phyloP scores from a whole-genome alignment of 2,888 invertebrate species.

The Stramonita haemastoma region DNA sequence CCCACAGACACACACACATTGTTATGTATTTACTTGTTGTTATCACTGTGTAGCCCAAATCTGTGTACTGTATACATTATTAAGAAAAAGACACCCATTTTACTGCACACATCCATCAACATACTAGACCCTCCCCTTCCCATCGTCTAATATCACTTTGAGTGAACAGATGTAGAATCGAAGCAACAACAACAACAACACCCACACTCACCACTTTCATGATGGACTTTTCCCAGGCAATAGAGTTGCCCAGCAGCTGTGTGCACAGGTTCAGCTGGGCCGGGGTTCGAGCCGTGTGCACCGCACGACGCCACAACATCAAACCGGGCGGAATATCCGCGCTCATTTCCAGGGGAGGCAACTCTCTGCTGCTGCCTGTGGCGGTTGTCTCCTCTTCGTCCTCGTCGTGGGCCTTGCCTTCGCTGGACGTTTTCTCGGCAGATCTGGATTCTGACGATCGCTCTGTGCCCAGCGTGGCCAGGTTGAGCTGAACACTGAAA shows the following conservation, averaged over 20 bases:
- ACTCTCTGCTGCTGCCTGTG: constrained; percentile 50
- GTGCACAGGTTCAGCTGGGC: constrained; percentile 94
- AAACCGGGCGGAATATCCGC: constrained; percentile 84
- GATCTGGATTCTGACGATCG: constrained; percentile 16
- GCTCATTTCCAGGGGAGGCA: constrained; percentile 48
- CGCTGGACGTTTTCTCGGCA: background rate
- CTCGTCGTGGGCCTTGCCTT: background rate
- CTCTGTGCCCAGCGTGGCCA: constrained; percentile 59
- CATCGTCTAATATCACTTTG: too few relatives aligned
- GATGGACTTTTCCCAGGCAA: constrained; percentile 99
- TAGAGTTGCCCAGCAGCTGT: constrained; percentile 90
- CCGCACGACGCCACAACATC: constrained; percentile 90
- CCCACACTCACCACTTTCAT: constrained; percentile 99
- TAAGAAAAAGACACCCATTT: too few relatives aligned
- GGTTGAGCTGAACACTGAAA: constrained; percentile 68
- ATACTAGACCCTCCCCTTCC: too few relatives aligned
- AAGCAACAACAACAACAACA: too few relatives aligned
- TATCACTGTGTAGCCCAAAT: too few relatives aligned
- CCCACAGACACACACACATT: too few relatives aligned
- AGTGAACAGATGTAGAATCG: too few relatives aligned
- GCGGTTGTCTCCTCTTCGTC: constrained; percentile 42
- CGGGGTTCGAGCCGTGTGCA: constrained; percentile 89
- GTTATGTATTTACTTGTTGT: too few relatives aligned
- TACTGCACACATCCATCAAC: too few relatives aligned
- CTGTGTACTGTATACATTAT: too few relatives aligned